These are phyloP conservation scores for Tetramorium simillimum DNA, from an alignment of 1,140 invertebrate genomes.

Conservation along the genomic window DNA sequence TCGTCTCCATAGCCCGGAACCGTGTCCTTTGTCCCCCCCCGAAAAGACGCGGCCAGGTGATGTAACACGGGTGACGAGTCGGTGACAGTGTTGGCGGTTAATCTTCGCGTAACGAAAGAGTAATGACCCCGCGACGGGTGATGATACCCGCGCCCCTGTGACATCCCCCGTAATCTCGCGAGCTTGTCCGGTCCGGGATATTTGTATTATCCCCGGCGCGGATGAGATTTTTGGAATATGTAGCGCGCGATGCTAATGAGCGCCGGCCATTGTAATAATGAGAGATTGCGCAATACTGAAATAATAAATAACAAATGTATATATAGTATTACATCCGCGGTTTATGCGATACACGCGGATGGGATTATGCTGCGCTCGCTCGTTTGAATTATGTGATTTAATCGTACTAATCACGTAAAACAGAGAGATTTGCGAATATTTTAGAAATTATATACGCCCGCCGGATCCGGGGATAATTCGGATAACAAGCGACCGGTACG, in stretches of 20 bases:
- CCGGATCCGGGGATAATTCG: neutral
- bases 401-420: constrained; percentile 20
- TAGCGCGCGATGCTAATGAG: constrained; percentile 29
- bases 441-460: constrained; percentile 35
- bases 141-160: constrained; percentile 8
- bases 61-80: constrained; percentile 27
- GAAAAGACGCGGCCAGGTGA: constrained; percentile 24
- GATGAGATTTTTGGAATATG: constrained; percentile 27
- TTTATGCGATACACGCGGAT: neutral
- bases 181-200: neutral
- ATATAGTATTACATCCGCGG: neutral
- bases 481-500: neutral
- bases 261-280: constrained; percentile 14
- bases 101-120: constrained; percentile 54
- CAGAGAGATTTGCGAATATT: constrained; percentile 47
- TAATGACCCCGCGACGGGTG: constrained; percentile 32
- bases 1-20: constrained; percentile 39
- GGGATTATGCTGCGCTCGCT: neutral
- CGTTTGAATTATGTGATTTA: constrained; percentile 29
- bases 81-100: constrained; percentile 22
- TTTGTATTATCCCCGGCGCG: constrained; percentile 14
- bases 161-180: neutral
- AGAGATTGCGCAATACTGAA: neutral
- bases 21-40: constrained; percentile 4
- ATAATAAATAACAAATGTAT: constrained; percentile 38